A percentile compares a stretch with the other conserved stretches of the same genome.
Evolutionary conservation across 2,888 invertebrate genomes (phyloP).

Genomic region (Lathronympha strigana): DNA sequence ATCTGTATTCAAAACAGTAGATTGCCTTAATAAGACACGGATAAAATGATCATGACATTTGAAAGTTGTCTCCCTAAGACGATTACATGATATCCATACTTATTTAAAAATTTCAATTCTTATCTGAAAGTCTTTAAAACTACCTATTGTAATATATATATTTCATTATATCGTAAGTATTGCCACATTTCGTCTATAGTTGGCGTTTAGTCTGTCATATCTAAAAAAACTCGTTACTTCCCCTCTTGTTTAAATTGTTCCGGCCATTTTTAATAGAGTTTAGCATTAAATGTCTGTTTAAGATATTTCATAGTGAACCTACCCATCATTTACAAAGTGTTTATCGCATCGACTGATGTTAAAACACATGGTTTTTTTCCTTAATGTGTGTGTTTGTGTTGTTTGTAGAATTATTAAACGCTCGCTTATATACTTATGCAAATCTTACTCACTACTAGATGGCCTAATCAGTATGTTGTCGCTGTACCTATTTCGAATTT

Average conservation of each 20-base stretch:
- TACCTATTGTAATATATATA: slow-evolving; percentile 39
- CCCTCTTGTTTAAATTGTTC: slow-evolving; percentile 73
- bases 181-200: slow-evolving; percentile 37
- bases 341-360: slow-evolving; percentile 43
- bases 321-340: slow-evolving; percentile 42
- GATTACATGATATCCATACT: slow-evolving; percentile 15
- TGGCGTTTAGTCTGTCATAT: slow-evolving; percentile 41
- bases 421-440: not conserved
- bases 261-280: slow-evolving; percentile 80
- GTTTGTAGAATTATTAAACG: slow-evolving; percentile 17
- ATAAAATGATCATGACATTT: not conserved
- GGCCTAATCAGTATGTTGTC: slow-evolving; percentile 25
- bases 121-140: slow-evolving; percentile 23
- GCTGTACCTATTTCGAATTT: slow-evolving; percentile 22
- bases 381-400: slow-evolving; percentile 16
- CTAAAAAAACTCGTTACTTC: slow-evolving; percentile 45
- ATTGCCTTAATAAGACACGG: slow-evolving; percentile 14
- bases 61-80: not conserved
- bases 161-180: slow-evolving; percentile 37
- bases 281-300: slow-evolving; percentile 58
- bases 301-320: slow-evolving; percentile 46
- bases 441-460: slow-evolving; percentile 17
- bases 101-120: slow-evolving; percentile 19
- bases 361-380: slow-evolving; percentile 1
- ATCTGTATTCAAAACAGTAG: slow-evolving; percentile 20